Evolutionary conservation across 2,113 vertebrate species (phyloP), one percentile per base, ranked within the genome.

Genomic region (Tauraco erythrolophus): DNA sequence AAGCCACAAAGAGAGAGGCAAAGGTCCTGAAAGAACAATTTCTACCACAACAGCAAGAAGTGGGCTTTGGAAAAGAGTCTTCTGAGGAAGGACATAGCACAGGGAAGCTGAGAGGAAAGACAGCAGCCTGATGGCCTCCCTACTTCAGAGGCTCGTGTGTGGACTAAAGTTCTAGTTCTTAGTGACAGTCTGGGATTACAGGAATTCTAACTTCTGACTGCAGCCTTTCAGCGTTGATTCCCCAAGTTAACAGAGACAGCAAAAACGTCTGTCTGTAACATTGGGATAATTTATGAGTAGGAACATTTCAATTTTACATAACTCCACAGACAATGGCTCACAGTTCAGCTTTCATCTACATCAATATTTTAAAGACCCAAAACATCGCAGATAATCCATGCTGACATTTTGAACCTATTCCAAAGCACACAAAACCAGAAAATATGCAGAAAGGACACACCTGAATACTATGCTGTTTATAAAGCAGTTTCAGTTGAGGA

Each of bases 391-490:
- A 35, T 92, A 94, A 95, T 78, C 56, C 46, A 25, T 7, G 18
- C 28, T 91, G 96, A 86, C 92, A n/a, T 19, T 82, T 5, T 93
- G 82, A 89, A 94, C 58, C 45, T 24, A 79, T 23, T 79, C 61
- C 78, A 96, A 96, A 95, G 69, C 68, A 79, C 1, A 89, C 7
- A 61, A 35, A 94, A 19, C 7, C 0, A 91, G 86, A 89, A 93
- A 84, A 70, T 24, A 94, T 15, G 61, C 69, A 81, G 69, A 54
- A 66, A 45, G 43, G 70, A 85, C 90, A 93, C 88, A 80, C 88
- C 88, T 89, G 31, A 64, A 45, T 45, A 84, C 4, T 10, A 7
- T 19, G 62, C 18, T 79, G 66, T 58, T 81, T 23, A 79, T 50
- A 93, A 71, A 81, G 68, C 69, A 91, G 84, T 89, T 89, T 76